Base-by-base conservation (phyloP, 1,140 invertebrate genomes). In the Sitophilus oryzae region DNA sequence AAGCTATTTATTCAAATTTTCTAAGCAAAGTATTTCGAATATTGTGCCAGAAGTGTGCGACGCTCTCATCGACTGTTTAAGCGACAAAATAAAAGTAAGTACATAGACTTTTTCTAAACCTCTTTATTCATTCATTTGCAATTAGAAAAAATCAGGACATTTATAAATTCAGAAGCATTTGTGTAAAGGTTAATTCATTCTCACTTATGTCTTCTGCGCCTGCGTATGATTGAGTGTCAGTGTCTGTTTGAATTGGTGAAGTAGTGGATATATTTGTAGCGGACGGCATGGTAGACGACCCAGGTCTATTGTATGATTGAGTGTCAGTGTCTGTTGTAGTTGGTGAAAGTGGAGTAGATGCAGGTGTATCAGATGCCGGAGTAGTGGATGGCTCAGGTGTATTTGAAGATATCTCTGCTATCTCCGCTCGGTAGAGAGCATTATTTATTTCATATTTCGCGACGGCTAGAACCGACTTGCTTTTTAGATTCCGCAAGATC, bases 1-100 rank as follows among this genome's bases (percentile, higher is more conserved):
- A 16, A 16, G 49, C 40, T 64, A 57, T 37, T 34, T 63, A 34
- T 62, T 62, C 43, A 52, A 54, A 60, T 47, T 64, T 20, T 64
- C 62, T 22, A n/a, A n/a, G n/a, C n/a, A n/a, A n/a, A n/a, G n/a
- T n/a, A n/a, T n/a, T n/a, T n/a, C n/a, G n/a, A n/a, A n/a, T n/a
- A n/a, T n/a, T n/a, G n/a, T n/a, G n/a, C n/a, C n/a, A n/a, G n/a
- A n/a, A n/a, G n/a, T n/a, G 59, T 59, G 44, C 58, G 57, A 46
- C 20, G 44, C 18, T 52, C 63, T 20, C n/a, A n/a, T 58, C 52
- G 11, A 44, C 18, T 40, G 53, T 64, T 34, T n/a, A n/a, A n/a
- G 45, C 63, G 20, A 58, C 61, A 45, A 58, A 64, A 37, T 48
- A 19, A 40, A 9, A 15, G 37, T 40, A 40, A 40, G 37, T 40